phyloP scores from a whole-genome alignment of 1,140 invertebrate species.

The Caligus rogercresseyi region DNA sequence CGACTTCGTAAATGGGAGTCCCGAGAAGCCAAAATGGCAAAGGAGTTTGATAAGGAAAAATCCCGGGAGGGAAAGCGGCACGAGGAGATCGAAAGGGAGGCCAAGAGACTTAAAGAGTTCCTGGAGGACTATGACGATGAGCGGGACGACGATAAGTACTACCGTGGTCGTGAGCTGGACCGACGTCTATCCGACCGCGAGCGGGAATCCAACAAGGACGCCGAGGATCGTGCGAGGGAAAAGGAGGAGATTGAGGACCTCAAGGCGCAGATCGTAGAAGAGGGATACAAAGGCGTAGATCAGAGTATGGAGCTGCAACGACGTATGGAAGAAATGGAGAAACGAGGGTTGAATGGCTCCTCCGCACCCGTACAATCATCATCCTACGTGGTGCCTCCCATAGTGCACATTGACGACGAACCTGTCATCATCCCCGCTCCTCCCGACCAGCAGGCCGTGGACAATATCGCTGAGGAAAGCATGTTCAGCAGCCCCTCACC shows the following conservation, averaged over 20 bases:
- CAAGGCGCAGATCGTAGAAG: slow-evolving; percentile 57
- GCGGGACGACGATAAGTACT: slow-evolving; percentile 87
- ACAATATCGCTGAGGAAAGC: background rate
- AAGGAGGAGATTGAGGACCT: slow-evolving; percentile 80
- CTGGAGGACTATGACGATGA: slow-evolving; percentile 97
- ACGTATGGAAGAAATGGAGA: slow-evolving; percentile 19
- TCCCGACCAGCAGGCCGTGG: background rate
- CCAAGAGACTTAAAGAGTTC: slow-evolving; percentile 85
- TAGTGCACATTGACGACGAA: background rate
- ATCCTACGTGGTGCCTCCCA: background rate
- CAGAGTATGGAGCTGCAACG: slow-evolving; percentile 61
- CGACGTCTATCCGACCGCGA: slow-evolving; percentile 70
- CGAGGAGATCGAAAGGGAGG: slow-evolving; percentile 68
- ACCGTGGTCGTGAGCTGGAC: slow-evolving; percentile 71
- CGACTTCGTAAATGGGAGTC: slow-evolving; percentile 69
- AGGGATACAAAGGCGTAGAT: slow-evolving; percentile 46
- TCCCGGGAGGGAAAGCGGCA: slow-evolving; percentile 63
- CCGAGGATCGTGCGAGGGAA: slow-evolving; percentile 68
- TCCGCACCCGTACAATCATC: background rate
- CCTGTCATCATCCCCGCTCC: background rate
- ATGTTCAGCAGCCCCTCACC: background rate
- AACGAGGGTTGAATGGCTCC: no score
- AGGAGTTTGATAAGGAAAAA: slow-evolving; percentile 77
- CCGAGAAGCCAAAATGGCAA: slow-evolving; percentile 72
- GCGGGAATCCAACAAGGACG: slow-evolving; percentile 76